Percentiles rank a stretch among this genome's conserved stretches.
Evolutionary conservation across 2,113 vertebrate species (phyloP).

Genomic region (Calonectris borealis): DNA sequence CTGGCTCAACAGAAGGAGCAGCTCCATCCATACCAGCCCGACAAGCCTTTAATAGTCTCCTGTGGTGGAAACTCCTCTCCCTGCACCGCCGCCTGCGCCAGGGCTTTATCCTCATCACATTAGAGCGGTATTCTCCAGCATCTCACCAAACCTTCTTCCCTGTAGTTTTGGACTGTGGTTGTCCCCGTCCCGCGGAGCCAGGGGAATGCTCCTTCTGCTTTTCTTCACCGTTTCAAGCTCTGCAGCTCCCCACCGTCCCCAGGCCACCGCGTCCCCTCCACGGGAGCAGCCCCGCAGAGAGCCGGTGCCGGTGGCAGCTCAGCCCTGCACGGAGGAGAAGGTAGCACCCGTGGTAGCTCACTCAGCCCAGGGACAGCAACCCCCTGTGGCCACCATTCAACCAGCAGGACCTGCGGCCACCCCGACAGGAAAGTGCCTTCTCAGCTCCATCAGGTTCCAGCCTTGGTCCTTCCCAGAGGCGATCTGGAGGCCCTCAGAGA

Average conservation of each 20-base stretch:
- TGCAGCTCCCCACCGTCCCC: not conserved
- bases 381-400: rapidly evolving
- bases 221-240: not conserved
- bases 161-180: not conserved
- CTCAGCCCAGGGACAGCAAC: not conserved
- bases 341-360: not conserved
- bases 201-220: not conserved
- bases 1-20: not conserved
- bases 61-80: not conserved
- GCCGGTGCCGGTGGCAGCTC: rapidly evolving
- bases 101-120: not conserved
- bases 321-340: rapidly evolving
- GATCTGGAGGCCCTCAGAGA: not conserved
- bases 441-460: not conserved
- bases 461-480: not conserved
- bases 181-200: not conserved
- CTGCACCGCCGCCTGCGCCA: rapidly evolving
- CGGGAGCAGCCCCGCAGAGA: rapidly evolving
- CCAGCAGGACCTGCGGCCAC: not conserved
- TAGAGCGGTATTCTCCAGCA: not conserved
- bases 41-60: not conserved
- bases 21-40: rapidly evolving
- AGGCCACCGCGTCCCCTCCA: rapidly evolving
- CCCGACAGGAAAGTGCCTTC: rapidly evolving
- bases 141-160: not conserved